A percentile compares a stretch with the other conserved stretches of the same genome.
Evolutionary conservation across 2,113 vertebrate species (phyloP).

Genomic region (Thunnus maccoyii): DNA sequence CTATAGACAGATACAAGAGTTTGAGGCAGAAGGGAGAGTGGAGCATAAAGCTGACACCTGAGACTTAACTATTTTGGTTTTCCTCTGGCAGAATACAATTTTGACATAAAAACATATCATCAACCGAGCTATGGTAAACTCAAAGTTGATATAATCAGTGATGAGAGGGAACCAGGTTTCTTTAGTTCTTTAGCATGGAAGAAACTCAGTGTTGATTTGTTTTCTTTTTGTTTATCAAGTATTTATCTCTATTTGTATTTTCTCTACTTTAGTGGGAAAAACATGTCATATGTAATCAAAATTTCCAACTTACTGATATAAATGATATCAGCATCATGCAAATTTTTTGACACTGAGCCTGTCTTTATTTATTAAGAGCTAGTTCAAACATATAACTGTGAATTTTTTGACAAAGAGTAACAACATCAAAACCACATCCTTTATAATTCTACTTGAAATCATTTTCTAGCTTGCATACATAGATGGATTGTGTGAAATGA

Average conservation of each 20-base stretch:
- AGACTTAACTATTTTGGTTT: slow-evolving; percentile 8
- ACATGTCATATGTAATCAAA: too few species aligned
- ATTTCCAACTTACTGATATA: too few species aligned
- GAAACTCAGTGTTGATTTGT: too few species aligned
- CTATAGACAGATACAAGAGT: slow-evolving; percentile 39
- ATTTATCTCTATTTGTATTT: not conserved
- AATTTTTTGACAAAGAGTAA: not conserved
- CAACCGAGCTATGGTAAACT: not conserved
- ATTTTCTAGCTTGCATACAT: not conserved
- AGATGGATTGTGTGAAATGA: not conserved
- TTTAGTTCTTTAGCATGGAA: not conserved
- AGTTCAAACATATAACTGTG: too few species aligned
- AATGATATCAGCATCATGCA: too few species aligned
- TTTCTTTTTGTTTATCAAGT: not conserved
- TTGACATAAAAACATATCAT: not conserved
- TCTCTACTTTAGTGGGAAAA: not conserved
- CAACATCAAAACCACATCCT: not conserved
- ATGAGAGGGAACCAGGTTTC: not conserved
- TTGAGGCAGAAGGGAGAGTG: slow-evolving; percentile 12
- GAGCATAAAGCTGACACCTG: slow-evolving; percentile 6
- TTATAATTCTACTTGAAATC: not conserved
- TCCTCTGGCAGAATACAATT: slow-evolving; percentile 25
- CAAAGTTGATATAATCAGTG: not conserved
- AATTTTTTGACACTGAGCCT: too few species aligned
- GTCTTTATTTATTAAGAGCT: too few species aligned